Percentiles rank a stretch among this genome's conserved stretches.
These are phyloP conservation scores for Phalacrocorax aristotelis DNA, from an alignment of 2,113 vertebrate genomes.

Conservation along the genomic window DNA sequence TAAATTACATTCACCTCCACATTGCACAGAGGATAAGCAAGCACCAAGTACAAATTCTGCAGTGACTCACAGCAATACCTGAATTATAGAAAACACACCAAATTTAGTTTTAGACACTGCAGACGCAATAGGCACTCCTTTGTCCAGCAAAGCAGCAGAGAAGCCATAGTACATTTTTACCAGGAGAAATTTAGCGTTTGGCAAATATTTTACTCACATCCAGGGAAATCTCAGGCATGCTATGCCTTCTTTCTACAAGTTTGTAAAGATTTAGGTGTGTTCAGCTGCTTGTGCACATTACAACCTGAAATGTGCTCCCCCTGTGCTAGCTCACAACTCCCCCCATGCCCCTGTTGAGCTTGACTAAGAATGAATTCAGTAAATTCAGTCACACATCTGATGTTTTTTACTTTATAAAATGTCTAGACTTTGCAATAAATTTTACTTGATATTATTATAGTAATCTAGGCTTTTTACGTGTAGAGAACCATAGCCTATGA, in stretches of 20 bases:
- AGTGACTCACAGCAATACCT: background rate
- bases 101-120: background rate
- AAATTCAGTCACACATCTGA: background rate
- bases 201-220: background rate
- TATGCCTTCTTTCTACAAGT: background rate
- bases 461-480: background rate
- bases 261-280: background rate
- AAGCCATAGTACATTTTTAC: background rate
- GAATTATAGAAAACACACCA: rapidly evolving
- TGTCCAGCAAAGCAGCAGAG: background rate
- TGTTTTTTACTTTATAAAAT: background rate
- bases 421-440: background rate
- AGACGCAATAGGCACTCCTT: background rate
- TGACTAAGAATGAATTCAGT: background rate
- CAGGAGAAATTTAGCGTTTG: background rate
- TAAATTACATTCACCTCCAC: background rate
- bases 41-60: no score
- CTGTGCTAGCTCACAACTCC: background rate
- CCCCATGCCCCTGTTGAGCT: rapidly evolving
- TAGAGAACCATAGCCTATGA: background rate
- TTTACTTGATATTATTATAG: background rate
- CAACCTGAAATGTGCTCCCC: background rate
- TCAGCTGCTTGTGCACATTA: background rate
- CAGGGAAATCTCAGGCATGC: background rate
- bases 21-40: background rate